phyloP scores from a whole-genome alignment of 92 coral and sea anemone genomes.

The Porites rus region DNA sequence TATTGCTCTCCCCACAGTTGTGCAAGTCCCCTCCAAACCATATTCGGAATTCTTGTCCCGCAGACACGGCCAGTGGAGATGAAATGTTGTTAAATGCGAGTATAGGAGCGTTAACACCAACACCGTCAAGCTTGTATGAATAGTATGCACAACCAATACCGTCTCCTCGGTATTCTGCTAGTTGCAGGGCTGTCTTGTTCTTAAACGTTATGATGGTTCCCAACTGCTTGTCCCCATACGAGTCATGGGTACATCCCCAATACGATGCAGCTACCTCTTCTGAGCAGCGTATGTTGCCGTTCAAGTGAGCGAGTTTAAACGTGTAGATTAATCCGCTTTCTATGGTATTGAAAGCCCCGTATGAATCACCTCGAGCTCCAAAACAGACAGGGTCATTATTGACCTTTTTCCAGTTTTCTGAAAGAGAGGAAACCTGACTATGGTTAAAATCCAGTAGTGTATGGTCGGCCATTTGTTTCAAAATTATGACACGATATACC shows the following conservation, averaged over 20 bases:
- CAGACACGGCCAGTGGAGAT: neutral
- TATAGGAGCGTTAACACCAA: neutral
- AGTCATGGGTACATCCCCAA: conserved; percentile 2
- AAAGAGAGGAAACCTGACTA: neutral
- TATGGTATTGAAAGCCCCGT: conserved; percentile 13
- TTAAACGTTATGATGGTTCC: conserved; percentile 7
- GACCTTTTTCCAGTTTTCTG: conserved; percentile 23
- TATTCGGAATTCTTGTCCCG: conserved; percentile 5
- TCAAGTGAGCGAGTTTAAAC: conserved; percentile 9
- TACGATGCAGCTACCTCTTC: neutral
- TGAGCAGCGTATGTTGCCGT: neutral
- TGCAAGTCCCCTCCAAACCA: conserved; percentile 23
- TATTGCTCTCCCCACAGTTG: neutral
- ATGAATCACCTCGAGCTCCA: conserved; percentile 4
- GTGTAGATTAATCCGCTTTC: conserved; percentile 4
- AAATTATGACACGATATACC: too few relatives aligned
- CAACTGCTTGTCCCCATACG: neutral
- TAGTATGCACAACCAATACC: neutral
- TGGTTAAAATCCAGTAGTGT: too few relatives aligned
- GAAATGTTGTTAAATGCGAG: conserved; percentile 18
- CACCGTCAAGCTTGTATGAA: neutral
- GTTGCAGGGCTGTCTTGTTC: neutral
- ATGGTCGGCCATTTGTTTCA: too few relatives aligned
- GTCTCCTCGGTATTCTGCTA: neutral
- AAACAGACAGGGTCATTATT: conserved; percentile 16